Evolutionary conservation across 1,140 invertebrate genomes (phyloP), one percentile per base, ranked within the genome.

Genomic region (Parasteatoda tepidariorum): DNA sequence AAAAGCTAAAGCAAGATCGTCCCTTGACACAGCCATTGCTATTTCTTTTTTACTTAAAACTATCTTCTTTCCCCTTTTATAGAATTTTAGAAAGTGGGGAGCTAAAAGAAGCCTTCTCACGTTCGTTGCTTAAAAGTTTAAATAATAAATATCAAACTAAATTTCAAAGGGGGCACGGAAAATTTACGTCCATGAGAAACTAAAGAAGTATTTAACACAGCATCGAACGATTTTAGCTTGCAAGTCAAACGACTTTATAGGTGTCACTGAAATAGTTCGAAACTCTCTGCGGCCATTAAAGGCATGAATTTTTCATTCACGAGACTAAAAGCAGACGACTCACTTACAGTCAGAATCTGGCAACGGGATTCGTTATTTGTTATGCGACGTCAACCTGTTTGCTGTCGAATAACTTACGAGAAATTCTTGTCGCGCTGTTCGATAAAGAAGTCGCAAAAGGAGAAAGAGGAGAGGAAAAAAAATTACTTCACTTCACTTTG

Each of bases 131-230:
- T 18, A 31, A 38, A 78, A 66, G 34, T 66, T 78, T 78, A 78
- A 78, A 78, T 78, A 78, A 66, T 78, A 78, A 78, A 78, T 78
- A 78, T 66, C 61, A 78, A 70, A 66, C 74, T 66, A 54, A 78
- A 78, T 78, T 78, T 78, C 26, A n/a, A 73, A 48, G 54, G 38
- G 66, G 38, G 34, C 18, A 31, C 18, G 18, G 74, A 66, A 78
- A 66, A 48, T 70, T 66, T 78, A 54, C 22, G 67, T 26, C 6
- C 61, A n/a, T 38, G 6, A 26, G 18, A 11, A 28, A 3, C 31
- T 71, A 18, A 31, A 66, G 74, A 66, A 66, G 61, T 78, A 66
- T 78, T 78, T 78, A 78, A 61, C 61, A 66, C 33, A 61, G 26
- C 9, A 41, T 18, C 38, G 22, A 18, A 28, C 38, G 74, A 55